These are phyloP conservation scores for Mesoligia furuncula DNA, from an alignment of 2,888 invertebrate genomes.

Conservation along the genomic window DNA sequence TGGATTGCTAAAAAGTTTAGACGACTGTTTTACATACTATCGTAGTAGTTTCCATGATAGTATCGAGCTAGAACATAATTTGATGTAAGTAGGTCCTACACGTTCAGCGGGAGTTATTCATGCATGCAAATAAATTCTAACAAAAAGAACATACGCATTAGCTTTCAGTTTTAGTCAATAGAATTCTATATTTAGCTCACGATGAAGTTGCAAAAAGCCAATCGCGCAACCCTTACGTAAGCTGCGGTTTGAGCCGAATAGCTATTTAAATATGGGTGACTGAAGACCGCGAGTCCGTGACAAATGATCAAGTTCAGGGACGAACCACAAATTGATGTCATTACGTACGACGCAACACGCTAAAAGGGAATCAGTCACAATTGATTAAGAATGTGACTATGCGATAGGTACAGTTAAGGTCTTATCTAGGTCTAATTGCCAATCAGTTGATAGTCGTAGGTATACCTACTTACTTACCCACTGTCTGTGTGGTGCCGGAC, in stretches of 20 bases:
- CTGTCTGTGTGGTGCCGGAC: too few species aligned
- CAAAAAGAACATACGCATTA: conserved; percentile 37
- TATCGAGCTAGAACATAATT: conserved; percentile 16
- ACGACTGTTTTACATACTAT: conserved; percentile 30
- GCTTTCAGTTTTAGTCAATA: conserved; percentile 49
- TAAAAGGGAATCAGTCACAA: conserved; percentile 48
- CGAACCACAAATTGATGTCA: conserved; percentile 56
- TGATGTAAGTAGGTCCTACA: not conserved
- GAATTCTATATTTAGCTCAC: conserved; percentile 54
- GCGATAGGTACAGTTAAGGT: not conserved
- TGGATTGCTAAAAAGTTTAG: conserved; percentile 33
- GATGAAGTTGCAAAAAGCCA: conserved; percentile 49
- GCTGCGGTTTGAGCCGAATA: conserved; percentile 42
- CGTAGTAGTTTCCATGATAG: conserved; percentile 16
- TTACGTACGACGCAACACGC: conserved; percentile 56
- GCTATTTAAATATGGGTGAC: conserved; percentile 53
- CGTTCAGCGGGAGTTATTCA: conserved; percentile 12
- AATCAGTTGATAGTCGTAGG: not conserved
- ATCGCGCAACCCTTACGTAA: conserved; percentile 47
- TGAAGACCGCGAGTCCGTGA: conserved; percentile 60
- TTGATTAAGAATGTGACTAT: conserved; percentile 27
- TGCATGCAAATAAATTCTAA: conserved; percentile 28
- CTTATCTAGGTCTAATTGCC: conserved; percentile 9
- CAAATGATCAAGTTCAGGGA: conserved; percentile 68
- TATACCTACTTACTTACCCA: not conserved